Percentiles rank a stretch among this genome's conserved stretches.
Conservation (phyloP, 2,888 invertebrate species). For the Rhamphomyia laevipes region DNA sequence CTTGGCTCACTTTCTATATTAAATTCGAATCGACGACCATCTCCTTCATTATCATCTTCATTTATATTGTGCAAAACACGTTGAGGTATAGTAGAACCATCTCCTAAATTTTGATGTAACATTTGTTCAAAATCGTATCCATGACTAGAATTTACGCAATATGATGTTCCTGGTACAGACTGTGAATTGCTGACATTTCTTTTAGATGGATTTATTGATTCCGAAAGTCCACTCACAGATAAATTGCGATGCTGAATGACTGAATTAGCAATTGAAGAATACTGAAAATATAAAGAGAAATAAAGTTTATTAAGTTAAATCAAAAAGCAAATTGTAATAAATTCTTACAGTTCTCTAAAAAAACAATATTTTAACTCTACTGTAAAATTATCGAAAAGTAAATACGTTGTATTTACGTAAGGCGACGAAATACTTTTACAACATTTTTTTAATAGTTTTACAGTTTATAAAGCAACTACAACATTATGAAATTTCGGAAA, state of each 20-base stretch:
- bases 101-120: conserved; percentile 34
- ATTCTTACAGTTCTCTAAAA: no score
- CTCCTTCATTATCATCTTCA: conserved; percentile 15
- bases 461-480: no score
- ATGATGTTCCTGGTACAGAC: conserved; percentile 3
- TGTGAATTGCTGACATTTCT: not conserved
- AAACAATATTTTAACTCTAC: no score
- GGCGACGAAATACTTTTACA: no score
- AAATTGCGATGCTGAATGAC: conserved; percentile 28
- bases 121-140: conserved; percentile 34
- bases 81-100: conserved; percentile 18
- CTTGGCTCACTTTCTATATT: not conserved
- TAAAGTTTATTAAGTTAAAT: not conserved
- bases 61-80: conserved; percentile 15
- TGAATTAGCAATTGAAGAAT: conserved; percentile 36
- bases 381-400: no score
- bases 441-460: no score
- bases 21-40: not conserved
- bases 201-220: conserved; percentile 2
- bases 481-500: no score
- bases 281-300: conserved; percentile 16
- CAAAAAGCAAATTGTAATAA: no score
- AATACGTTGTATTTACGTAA: no score
- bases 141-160: conserved; percentile 7
- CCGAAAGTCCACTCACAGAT: conserved; percentile 12